phyloP scores from a whole-genome alignment of 1,140 invertebrate species.

The Protaetia brevitarsis region DNA sequence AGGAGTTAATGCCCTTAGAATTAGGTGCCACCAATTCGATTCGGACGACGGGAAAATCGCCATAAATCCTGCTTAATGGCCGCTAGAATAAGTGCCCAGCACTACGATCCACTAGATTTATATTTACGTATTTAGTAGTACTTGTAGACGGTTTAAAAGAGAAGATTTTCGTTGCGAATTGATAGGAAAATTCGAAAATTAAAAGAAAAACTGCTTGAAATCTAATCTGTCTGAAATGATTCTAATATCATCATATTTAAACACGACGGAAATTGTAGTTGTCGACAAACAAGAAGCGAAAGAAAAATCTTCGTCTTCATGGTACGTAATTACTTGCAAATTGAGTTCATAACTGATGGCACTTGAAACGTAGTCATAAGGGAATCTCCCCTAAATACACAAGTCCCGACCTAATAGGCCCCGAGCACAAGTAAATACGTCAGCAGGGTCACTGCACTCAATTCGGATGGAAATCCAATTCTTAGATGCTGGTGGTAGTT shows the following conservation, averaged over 20 bases:
- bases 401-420: not conserved
- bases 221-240: not conserved
- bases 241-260: not conserved
- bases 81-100: constrained; percentile 24
- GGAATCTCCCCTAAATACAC: constrained; percentile 6
- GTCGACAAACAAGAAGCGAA: not conserved
- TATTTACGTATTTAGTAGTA: not conserved
- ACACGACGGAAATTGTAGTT: not conserved
- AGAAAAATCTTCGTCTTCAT: constrained; percentile 3
- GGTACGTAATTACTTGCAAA: constrained; percentile 29
- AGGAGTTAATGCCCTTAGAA: constrained; percentile 16
- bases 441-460: not conserved
- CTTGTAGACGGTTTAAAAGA: too few species aligned
- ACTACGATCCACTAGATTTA: not conserved
- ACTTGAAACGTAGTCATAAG: constrained; percentile 24
- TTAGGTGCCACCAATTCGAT: constrained; percentile 16
- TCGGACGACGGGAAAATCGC: not conserved
- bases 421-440: not conserved
- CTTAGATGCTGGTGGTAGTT: too few species aligned
- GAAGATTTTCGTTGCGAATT: too few species aligned
- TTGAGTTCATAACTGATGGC: constrained; percentile 31
- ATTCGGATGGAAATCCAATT: too few species aligned
- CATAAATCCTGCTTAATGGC: not conserved
- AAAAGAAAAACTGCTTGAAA: too few species aligned
- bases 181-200: too few species aligned